Evolutionary conservation across 2,113 vertebrate species (phyloP), one percentile per base, ranked within the genome.

Genomic region (Eudyptes chrysolophus): DNA sequence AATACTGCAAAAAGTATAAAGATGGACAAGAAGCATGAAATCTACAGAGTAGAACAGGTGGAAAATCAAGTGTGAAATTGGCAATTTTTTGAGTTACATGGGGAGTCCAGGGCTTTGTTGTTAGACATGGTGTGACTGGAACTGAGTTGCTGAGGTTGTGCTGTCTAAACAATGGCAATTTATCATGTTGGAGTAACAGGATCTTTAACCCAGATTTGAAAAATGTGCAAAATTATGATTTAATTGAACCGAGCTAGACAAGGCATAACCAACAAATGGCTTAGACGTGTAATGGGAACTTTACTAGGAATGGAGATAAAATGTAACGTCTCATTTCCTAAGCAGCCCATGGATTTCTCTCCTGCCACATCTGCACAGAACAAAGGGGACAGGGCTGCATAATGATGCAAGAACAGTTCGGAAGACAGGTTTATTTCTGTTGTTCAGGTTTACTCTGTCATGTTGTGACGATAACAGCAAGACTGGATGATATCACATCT

Each of bases 51-150:
- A 60, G 30, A 95, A 42, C 36, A 93, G 54, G 42, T 94, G 48
- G 84, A 96, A 95, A 98, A 97, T 87, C 79, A 90, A 93, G 82
- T 93, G 87, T 94, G 90, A 97, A 94, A 96, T 46, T 92, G 51
- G n/a, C 40, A 89, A 80, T 38, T 95, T 94, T 96, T 95, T 84
- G 16, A 84, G 42, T 84, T 96, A 57, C 57, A 38, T 64, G 49
- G 22, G 44, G 75, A 92, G 36, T 85, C 44, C 42, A 57, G 46
- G n/a, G 49, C 42, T 96, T 96, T 88, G 58, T 69, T 94, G n/a
- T 95, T 86, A 89, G 68, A 86, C n/a, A 82, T 18, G 19, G 46
- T 66, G 48, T 66, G 60, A 94, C 40, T 96, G 48, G 68, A 92
- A 88, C 54, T 22, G 49, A 84, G 68, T 60, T 92, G 44, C 71